Percentiles rank a stretch among this genome's conserved stretches.
Conservation (phyloP, 2,888 invertebrate genomes). For the Hipparchia semele region DNA sequence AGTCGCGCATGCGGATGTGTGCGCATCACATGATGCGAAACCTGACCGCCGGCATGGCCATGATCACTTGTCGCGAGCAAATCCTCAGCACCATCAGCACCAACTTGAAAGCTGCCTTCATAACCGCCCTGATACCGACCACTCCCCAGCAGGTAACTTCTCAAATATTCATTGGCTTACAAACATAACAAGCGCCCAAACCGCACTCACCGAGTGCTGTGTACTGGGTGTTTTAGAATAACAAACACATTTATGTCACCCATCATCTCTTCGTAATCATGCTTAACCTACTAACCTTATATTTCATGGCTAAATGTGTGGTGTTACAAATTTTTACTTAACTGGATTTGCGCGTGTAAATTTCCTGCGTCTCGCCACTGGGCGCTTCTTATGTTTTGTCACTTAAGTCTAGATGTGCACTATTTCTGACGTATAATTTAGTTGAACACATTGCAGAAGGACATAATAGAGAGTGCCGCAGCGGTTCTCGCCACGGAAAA, state of each 20-base stretch:
- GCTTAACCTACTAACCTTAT: not conserved
- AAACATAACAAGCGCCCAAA: constrained; percentile 22
- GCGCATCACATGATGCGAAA: constrained; percentile 98
- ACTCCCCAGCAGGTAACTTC: constrained; percentile 84
- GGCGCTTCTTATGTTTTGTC: constrained; percentile 14
- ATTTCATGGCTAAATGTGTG: not conserved
- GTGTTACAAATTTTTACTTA: not conserved
- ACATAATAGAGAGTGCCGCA: constrained; percentile 95
- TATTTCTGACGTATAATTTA: constrained; percentile 21
- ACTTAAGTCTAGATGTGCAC: not conserved
- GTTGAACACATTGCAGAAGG: constrained; percentile 76
- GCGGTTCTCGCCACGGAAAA: constrained; percentile 95
- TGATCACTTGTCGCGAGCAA: constrained; percentile 99
- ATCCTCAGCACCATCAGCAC: constrained; percentile 92
- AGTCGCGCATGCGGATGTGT: constrained; percentile 94
- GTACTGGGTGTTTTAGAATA: not conserved
- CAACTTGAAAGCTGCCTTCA: constrained; percentile 93
- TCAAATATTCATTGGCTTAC: not conserved
- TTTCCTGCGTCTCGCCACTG: not conserved
- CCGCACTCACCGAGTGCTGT: not conserved
- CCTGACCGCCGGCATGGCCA: constrained; percentile 98
- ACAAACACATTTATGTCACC: not conserved
- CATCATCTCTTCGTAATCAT: not conserved
- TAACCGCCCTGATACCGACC: constrained; percentile 85
- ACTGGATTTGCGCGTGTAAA: not conserved